A percentile compares a stretch with the other conserved stretches of the same genome.
Evolutionary conservation across 2,113 vertebrate species (phyloP).

Genomic region (Strix uralensis): DNA sequence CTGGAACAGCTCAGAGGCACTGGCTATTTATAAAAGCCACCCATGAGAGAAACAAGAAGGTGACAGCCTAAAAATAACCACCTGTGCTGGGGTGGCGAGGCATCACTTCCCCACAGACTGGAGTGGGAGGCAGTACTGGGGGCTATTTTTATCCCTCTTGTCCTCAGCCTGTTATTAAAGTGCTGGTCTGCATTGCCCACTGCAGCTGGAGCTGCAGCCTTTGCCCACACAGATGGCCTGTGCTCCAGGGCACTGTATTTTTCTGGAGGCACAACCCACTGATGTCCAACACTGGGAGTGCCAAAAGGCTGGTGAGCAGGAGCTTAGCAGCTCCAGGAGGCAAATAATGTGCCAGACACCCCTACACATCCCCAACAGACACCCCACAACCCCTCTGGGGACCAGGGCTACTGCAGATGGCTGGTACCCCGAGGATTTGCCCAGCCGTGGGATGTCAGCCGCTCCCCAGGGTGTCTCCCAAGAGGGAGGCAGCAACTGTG

Average conservation of each 20-base stretch:
- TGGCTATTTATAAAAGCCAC: not conserved
- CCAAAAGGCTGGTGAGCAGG: not conserved
- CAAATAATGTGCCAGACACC: not conserved
- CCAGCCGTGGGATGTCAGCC: not conserved
- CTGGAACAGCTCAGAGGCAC: fast-evolving
- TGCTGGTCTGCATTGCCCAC: not conserved
- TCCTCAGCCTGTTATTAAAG: not conserved
- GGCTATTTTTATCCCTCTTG: not conserved
- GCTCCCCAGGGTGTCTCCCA: not conserved
- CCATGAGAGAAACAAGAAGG: not conserved
- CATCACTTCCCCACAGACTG: not conserved
- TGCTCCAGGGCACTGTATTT: not conserved
- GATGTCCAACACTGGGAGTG: fast-evolving
- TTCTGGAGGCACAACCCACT: not conserved
- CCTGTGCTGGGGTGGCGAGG: not conserved
- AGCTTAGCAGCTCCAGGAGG: not conserved
- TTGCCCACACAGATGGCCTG: not conserved
- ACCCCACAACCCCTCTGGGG: not conserved
- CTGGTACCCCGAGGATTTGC: not conserved
- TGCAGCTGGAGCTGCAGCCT: not conserved
- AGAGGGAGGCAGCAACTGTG: not conserved
- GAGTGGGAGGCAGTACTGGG: not conserved
- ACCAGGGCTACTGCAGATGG: not conserved
- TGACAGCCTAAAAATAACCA: conserved; percentile 21
- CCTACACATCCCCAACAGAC: fast-evolving